Conservation (phyloP, 1,140 invertebrate species). For the Philaenus spumarius region DNA sequence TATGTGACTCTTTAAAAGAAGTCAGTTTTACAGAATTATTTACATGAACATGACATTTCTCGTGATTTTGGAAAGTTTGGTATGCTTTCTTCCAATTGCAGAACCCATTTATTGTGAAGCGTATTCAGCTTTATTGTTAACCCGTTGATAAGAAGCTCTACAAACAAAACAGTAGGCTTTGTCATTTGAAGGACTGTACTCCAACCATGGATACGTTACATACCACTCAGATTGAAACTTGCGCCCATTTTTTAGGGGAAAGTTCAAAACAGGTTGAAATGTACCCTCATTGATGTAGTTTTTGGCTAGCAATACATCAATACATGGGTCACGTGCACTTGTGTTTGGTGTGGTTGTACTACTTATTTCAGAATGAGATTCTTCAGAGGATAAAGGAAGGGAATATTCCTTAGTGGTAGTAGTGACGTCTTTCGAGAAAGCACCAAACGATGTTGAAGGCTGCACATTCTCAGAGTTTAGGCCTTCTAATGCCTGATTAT, state of each 20-base stretch:
- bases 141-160: neutral
- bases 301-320: neutral
- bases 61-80: neutral
- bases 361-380: too few species aligned
- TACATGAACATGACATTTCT: neutral
- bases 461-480: too few species aligned
- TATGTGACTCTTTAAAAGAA: neutral
- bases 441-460: too few species aligned
- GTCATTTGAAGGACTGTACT: too few species aligned
- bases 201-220: slow-evolving; percentile 5
- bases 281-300: neutral
- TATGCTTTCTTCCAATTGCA: slow-evolving; percentile 5
- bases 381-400: too few species aligned
- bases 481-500: too few species aligned
- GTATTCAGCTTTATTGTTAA: slow-evolving; percentile 2
- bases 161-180: slow-evolving; percentile 3
- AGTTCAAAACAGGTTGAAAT: neutral
- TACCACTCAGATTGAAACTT: slow-evolving; percentile 10
- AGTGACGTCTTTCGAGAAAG: too few species aligned
- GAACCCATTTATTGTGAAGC: neutral
- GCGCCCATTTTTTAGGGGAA: neutral
- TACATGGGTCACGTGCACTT: slow-evolving; percentile 3
- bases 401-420: too few species aligned
- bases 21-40: neutral
- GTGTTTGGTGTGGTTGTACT: too few species aligned